phyloP scores from a whole-genome alignment of 2,113 vertebrate genomes.

The Aix galericulata region DNA sequence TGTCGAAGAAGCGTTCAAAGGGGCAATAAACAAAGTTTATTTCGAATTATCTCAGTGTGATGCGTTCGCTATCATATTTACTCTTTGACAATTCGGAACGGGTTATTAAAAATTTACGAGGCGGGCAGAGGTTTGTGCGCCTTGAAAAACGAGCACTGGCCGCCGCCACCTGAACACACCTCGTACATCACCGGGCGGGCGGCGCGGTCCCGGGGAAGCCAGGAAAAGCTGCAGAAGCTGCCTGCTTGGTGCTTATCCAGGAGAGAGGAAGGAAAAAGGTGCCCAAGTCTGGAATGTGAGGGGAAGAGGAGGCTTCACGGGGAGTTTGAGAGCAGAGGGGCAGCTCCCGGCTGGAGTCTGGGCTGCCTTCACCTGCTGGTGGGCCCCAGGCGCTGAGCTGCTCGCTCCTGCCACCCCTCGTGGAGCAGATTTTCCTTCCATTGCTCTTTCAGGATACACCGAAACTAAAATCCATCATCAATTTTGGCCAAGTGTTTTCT shows the following conservation, averaged over 20 bases:
- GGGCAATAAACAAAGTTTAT: slow-evolving; percentile 67
- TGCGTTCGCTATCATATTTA: slow-evolving; percentile 45
- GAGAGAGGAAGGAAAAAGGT: slow-evolving; percentile 8
- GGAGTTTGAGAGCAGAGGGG: not conserved
- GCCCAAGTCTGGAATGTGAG: not conserved
- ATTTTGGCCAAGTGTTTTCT: not conserved
- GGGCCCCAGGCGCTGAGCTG: not conserved
- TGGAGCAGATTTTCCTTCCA: not conserved
- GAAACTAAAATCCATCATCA: not conserved
- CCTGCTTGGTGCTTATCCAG: not conserved
- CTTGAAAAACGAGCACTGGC: slow-evolving; percentile 43
- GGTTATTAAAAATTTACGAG: slow-evolving; percentile 65
- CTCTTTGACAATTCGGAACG: slow-evolving; percentile 59
- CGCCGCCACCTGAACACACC: slow-evolving; percentile 16
- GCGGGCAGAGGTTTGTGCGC: slow-evolving; percentile 56
- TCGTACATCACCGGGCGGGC: slow-evolving; percentile 15
- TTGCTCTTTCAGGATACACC: not conserved
- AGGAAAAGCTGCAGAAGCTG: not conserved
- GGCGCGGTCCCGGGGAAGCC: rapidly evolving
- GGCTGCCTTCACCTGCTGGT: not conserved
- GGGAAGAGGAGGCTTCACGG: not conserved
- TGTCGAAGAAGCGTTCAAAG: slow-evolving; percentile 21
- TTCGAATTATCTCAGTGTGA: slow-evolving; percentile 60
- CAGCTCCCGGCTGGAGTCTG: not conserved
- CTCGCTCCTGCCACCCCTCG: not conserved